These are phyloP conservation scores for Protonibea diacanthus DNA, from an alignment of 2,797 vertebrate genomes.

Conservation along the genomic window DNA sequence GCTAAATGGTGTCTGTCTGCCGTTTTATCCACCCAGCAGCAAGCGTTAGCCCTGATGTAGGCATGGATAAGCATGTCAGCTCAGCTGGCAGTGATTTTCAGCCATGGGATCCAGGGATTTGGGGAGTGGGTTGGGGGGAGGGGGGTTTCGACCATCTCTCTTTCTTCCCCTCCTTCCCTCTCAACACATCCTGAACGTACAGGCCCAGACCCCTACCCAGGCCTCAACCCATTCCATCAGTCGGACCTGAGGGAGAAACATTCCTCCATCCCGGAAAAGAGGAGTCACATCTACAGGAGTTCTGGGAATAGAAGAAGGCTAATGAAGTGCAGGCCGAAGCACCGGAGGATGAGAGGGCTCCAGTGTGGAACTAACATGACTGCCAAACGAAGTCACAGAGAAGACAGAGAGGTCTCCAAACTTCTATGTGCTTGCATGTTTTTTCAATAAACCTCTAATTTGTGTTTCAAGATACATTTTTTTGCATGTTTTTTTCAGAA, in stretches of 20 bases:
- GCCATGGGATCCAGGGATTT: slow-evolving; percentile 65
- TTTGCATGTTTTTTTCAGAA: not conserved
- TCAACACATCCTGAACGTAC: slow-evolving; percentile 79
- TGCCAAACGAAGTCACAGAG: slow-evolving; percentile 33
- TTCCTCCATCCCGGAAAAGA: slow-evolving; percentile 84
- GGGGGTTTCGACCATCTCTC: slow-evolving; percentile 35
- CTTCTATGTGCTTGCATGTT: slow-evolving; percentile 32
- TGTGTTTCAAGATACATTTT: not conserved
- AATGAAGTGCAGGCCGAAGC: slow-evolving; percentile 85
- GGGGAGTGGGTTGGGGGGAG: not conserved
- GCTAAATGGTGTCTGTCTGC: slow-evolving; percentile 44
- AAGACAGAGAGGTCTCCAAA: slow-evolving; percentile 12
- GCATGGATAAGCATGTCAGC: slow-evolving; percentile 69
- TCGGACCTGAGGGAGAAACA: slow-evolving; percentile 81
- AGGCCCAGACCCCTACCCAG: slow-evolving; percentile 70
- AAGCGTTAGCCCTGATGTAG: slow-evolving; percentile 57
- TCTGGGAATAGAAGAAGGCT: slow-evolving; percentile 82
- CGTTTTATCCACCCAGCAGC: slow-evolving; percentile 54
- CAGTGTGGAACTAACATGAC: slow-evolving; percentile 51
- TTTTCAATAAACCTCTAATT: slow-evolving; percentile 47
- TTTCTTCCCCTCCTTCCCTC: slow-evolving; percentile 53
- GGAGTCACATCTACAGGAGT: slow-evolving; percentile 82
- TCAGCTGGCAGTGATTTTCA: slow-evolving; percentile 84
- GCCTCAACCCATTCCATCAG: slow-evolving; percentile 78
- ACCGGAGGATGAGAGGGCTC: slow-evolving; percentile 40